Evolutionary conservation across 1,140 invertebrate genomes (phyloP), one percentile per base, ranked within the genome.

Genomic region (Drosophila eugracilis): DNA sequence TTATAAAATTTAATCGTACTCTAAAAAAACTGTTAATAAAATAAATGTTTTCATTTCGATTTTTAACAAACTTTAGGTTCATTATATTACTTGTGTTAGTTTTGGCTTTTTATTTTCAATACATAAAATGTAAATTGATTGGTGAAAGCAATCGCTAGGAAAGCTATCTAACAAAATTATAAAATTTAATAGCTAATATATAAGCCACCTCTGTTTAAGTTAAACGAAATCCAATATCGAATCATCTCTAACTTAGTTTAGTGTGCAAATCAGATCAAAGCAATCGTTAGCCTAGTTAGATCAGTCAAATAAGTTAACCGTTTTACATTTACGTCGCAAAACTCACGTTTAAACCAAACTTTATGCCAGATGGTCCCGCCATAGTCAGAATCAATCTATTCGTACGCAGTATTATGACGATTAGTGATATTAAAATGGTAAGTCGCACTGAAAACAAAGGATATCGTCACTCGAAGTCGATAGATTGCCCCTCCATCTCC

Each of bases 361-460:
- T 76, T 88, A 93, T 94, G 74, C 92, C 95, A 97, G 96, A 97
- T 96, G 96, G 96, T 92, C 96, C 97, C 92, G 96, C 96, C 91
- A 95, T 97, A 94, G 96, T 97, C 93, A 95, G 95, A 94, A 97
- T 98, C 93, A 98, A 98, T 95, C 95, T 98, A 93, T 98, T 97
- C 95, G 96, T 98, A 92, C 94, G 97, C 94, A 97, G 96, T 95
- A 98, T 98, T 93, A 96, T 96, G 91, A 98, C 97, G 92, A 98
- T 98, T 94, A 98, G 97, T 95, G 97, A 98, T 95, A 98, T 98
- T 93, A 98, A 98, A 94, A 98, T 98, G 97, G 97, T 97, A 96
- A 97, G 96, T 96, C 34, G 30, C 59, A 36, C 49, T 54, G 32
- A 44, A 44, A 60, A 66, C 19, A 14, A 17, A 66, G 57, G 28